These are phyloP conservation scores for Cylindroiulus punctatus DNA, from an alignment of 2,888 invertebrate species.

Conservation along the genomic window DNA sequence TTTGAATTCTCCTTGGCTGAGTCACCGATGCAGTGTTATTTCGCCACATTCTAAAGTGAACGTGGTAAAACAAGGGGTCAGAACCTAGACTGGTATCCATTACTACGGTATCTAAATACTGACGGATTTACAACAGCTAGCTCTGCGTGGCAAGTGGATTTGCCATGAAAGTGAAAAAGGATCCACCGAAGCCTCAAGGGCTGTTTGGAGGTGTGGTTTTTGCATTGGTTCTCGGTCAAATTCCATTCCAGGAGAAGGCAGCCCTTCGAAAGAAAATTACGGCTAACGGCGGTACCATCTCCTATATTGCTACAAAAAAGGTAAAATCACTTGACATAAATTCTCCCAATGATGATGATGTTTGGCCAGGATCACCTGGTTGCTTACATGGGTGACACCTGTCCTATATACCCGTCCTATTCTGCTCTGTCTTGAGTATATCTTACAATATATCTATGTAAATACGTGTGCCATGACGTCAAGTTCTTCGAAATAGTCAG, in stretches of 20 bases:
- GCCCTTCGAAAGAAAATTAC: slow-evolving; percentile 54
- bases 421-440: too few relatives aligned
- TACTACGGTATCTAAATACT: too few relatives aligned
- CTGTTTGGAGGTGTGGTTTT: slow-evolving; percentile 39
- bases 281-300: slow-evolving; percentile 46
- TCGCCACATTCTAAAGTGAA: too few relatives aligned
- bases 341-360: not conserved
- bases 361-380: too few relatives aligned
- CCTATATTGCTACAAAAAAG: slow-evolving; percentile 53
- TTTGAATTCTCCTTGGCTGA: too few relatives aligned
- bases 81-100: too few relatives aligned
- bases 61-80: too few relatives aligned
- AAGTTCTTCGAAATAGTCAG: too few relatives aligned
- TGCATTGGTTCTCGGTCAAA: slow-evolving; percentile 32
- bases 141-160: not conserved
- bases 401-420: too few relatives aligned
- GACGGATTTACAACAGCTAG: not conserved
- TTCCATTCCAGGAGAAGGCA: slow-evolving; percentile 40
- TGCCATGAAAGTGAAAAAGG: slow-evolving; percentile 37
- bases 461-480: too few relatives aligned
- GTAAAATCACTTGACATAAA: slow-evolving; percentile 43
- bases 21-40: not conserved
- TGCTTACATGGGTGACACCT: too few relatives aligned
- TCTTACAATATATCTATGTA: too few relatives aligned
- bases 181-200: not conserved